Percentiles rank a stretch among this genome's conserved stretches.
Conservation (phyloP, 2,113 vertebrate genomes). For the Hystrix cristata region DNA sequence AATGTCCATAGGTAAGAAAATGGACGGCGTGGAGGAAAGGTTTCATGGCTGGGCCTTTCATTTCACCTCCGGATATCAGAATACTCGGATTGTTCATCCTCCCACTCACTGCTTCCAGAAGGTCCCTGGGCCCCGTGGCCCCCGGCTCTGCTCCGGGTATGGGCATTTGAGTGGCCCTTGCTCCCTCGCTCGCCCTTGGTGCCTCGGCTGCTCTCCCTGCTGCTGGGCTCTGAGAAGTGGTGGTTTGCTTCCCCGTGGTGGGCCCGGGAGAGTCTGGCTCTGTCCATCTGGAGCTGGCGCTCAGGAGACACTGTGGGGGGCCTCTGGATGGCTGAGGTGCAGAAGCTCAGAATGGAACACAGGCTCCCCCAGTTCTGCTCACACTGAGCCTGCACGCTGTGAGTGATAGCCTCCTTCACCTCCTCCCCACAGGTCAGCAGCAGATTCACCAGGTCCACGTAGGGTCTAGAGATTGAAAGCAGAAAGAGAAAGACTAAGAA, state of each 20-base stretch:
- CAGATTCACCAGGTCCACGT: constrained; percentile 97
- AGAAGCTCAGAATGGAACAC: constrained; percentile 97
- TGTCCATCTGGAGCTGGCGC: constrained; percentile 74
- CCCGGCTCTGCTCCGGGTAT: constrained; percentile 87
- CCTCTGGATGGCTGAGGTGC: constrained; percentile 86
- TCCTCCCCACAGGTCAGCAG: constrained; percentile 97
- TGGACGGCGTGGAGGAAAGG: constrained; percentile 84
- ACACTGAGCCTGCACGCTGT: constrained; percentile 95
- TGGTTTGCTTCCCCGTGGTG: constrained; percentile 80
- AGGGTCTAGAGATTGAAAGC: constrained; percentile 89
- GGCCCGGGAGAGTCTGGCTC: constrained; percentile 83
- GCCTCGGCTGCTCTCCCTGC: constrained; percentile 87
- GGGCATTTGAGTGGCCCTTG: constrained; percentile 89
- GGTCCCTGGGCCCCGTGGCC: constrained; percentile 90
- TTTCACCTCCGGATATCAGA: constrained; percentile 98
- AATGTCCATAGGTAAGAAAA: constrained; percentile 95
- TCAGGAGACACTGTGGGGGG: constrained; percentile 82
- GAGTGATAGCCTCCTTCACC: constrained; percentile 95
- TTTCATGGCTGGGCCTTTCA: constrained; percentile 69
- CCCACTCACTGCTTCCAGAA: constrained; percentile 89
- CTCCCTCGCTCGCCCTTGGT: constrained; percentile 91
- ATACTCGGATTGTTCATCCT: constrained; percentile 93
- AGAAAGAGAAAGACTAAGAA: constrained; percentile 4
- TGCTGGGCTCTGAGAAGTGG: constrained; percentile 86
- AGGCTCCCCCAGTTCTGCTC: constrained; percentile 98